A percentile compares a stretch with the other conserved stretches of the same genome.
phyloP scores from a whole-genome alignment of 2,888 invertebrate species.

The Nomada hirtipes region DNA sequence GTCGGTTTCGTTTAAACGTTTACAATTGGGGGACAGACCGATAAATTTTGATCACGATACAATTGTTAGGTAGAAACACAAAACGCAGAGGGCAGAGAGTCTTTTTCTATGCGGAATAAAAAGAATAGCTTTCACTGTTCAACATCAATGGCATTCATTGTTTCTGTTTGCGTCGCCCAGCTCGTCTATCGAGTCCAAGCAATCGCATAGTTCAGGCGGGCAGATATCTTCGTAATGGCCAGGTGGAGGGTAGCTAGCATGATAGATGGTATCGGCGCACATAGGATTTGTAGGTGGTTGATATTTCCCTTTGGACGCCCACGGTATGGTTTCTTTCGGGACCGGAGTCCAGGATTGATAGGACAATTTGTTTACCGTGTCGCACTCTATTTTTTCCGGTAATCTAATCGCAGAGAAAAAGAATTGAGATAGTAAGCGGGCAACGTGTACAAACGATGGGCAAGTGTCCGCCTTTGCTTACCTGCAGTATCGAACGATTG shows the following conservation, averaged over 20 bases:
- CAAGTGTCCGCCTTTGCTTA: constrained; percentile 41
- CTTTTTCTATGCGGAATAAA: background rate
- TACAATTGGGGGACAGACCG: background rate
- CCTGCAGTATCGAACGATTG: constrained; percentile 74
- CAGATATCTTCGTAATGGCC: constrained; percentile 77
- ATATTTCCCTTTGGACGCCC: constrained; percentile 77
- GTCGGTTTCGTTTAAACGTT: background rate
- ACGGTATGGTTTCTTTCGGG: constrained; percentile 77
- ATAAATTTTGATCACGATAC: no score
- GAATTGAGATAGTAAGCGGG: no score
- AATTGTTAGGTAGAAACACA: background rate
- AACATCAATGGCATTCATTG: background rate
- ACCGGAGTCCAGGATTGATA: constrained; percentile 77
- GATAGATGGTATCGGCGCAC: constrained; percentile 77
- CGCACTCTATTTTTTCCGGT: constrained; percentile 76
- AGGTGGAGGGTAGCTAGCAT: constrained; percentile 80
- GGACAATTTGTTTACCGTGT: constrained; percentile 81
- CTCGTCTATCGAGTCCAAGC: background rate
- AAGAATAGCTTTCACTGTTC: background rate
- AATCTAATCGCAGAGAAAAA: constrained; percentile 66
- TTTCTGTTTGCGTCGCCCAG: background rate
- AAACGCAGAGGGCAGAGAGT: background rate
- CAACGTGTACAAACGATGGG: no score
- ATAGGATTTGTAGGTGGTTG: constrained; percentile 75
- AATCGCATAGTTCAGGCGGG: constrained; percentile 32